Evolutionary conservation across 2,797 vertebrate species (phyloP), one percentile per base, ranked within the genome.

Genomic region (Pogonophryne albipinna): DNA sequence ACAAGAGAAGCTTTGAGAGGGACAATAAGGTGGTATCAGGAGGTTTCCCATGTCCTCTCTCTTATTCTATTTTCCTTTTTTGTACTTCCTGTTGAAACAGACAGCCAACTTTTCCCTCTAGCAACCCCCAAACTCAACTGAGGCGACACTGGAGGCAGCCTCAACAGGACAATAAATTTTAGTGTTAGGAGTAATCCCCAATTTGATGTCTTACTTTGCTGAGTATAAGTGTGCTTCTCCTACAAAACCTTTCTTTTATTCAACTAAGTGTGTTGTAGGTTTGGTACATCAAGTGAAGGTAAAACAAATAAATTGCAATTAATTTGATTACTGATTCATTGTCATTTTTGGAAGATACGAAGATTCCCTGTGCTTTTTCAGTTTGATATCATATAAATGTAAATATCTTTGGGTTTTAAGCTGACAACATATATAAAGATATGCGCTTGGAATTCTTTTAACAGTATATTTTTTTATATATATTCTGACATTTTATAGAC

Each of bases 1-100:
- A 90, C 89, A 93, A 93, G 90, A 94, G 90, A 89, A 90, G 87
- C 88, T 90, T 89, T 88, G 80, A 94, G 87, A 87, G 70, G 86
- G 87, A 92, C 90, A 91, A 88, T 90, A 73, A 65, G 78, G 75
- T 78, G 83, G 83, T 91, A 90, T 91, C 86, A 82, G 85, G 80
- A 77, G 85, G 69, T 88, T 92, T 91, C 86, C 79, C 78, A 89
- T 89, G 87, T 88, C 83, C 79, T 85, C 77, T 76, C 85, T 84
- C 84, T 86, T 89, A 85, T 86, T 89, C 79, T 76, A 70, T 75
- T 79, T 84, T 78, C 50, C 49, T 71, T 84, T 73, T 85, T 84
- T 82, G 80, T 87, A 79, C 84, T 90, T 91, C 92, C 92, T 84
- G 80, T 85, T 85, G 82, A 81, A 94, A 93, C 91, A 90, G 89